Evolutionary conservation across 2,888 invertebrate genomes (phyloP), one percentile per base, ranked within the genome.

Genomic region (Ectropis crepuscularia): DNA sequence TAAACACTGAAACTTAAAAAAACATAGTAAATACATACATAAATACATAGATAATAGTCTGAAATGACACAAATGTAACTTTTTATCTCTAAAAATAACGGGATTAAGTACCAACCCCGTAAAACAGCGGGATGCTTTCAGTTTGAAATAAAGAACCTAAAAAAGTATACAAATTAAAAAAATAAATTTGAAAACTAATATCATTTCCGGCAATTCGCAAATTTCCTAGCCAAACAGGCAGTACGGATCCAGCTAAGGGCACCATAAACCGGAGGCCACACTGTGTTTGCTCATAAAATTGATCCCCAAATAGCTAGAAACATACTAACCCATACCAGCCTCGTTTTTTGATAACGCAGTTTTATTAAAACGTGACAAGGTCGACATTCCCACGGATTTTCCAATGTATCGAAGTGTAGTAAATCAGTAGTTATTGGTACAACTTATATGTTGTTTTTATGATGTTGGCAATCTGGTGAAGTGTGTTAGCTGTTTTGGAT

Each of bases 201-300:
- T 28, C 36, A 5, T 0, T 7, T 9, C n/a, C 16, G 39, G 45
- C 63, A 6, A 48, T 42, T 49, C 70, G 68, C 72, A 64, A 6
- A 48, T 67, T 70, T 76, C 54, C 28, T 73, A 73, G 78, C 82
- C 76, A 58, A 1, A 45, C 66, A 41, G 38, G 43, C 60, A 71
- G 73, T 69, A 75, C 74, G 70, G 71, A 69, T 69, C 77, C 69
- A 68, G 74, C 74, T 78, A 71, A 79, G 74, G 77, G 76, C 76
- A 65, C 75, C 76, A 80, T 83, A 83, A 84, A 82, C 73, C 72
- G 73, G 62, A 70, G 73, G 73, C 77, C 75, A 74, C 74, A 76
- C 64, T 65, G 76, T 73, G 77, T 76, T 67, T 74, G 70, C 72
- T 75, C 83, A 79, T 85, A 85, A 85, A 85, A 83, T 80, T 79